Base-by-base conservation (phyloP, 1,140 invertebrate genomes). In the Zaprionus ghesquierei region DNA sequence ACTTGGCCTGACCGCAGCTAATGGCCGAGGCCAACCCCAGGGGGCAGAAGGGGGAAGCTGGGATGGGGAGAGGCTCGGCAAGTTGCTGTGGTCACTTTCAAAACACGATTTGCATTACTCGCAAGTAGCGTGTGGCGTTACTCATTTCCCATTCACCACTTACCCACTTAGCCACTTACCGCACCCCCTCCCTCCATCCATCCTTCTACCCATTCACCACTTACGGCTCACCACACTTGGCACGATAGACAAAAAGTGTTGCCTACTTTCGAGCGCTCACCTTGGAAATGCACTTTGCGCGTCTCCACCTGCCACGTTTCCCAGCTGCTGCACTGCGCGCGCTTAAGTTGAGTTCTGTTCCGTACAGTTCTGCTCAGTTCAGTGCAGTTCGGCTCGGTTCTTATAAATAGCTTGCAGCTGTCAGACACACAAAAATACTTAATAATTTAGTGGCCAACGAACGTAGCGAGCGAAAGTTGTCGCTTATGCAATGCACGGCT, bases 41-140 rank as follows among this genome's bases (percentile, higher is more conserved):
- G 33, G 35, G 35, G 4, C 35, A 15, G 35, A 15, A 38, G 5
- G 35, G n/a, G 5, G n/a, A 12, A 0, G 10, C 12, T 9, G 29
- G 10, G 31, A 10, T 0, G 2, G 0, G 29, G 29, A 6, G 12
- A 3, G 5, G 5, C 25, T 10, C 23, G 15, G 61, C 23, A 50
- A 56, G 68, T 50, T 50, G 68, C 53, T 64, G 61, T 46, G 69
- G 69, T 51, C 38, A 65, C 8, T 22, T 20, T 12, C 20, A 38
- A 65, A 56, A 59, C 62, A 56, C 33, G 53, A 59, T 65, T 65
- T 65, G 29, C 44, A 70, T 56, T 44, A 25, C 29, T 15, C 29
- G n/a, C 38, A 68, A 59, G 54, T 60, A 31, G 41, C 23, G 49
- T 27, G 33, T 44, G 50, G 50, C 50, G 22, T 51, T 27, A 46